Evolutionary conservation across 2,113 vertebrate genomes (phyloP).

Genomic region (Ptyas mucosa): DNA sequence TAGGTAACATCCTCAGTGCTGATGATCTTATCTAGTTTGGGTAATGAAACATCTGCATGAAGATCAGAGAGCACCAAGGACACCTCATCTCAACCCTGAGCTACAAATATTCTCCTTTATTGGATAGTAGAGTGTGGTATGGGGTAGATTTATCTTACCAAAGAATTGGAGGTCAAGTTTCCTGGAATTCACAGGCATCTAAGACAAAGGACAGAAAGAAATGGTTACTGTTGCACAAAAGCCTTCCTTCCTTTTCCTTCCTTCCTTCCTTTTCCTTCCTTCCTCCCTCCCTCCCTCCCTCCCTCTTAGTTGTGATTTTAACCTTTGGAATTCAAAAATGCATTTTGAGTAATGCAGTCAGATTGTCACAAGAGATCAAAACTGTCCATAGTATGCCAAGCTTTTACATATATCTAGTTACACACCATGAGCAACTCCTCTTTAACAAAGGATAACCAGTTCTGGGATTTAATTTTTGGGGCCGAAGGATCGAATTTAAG

Average conservation of each 20-base stretch:
- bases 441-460: neutral
- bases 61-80: neutral
- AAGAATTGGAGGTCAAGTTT: neutral
- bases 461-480: neutral
- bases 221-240: neutral
- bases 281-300: too few species aligned
- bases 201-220: neutral
- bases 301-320: neutral
- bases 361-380: neutral
- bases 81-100: neutral
- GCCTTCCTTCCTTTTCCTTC: neutral
- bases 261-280: neutral
- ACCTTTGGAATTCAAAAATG: neutral
- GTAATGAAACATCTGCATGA: neutral
- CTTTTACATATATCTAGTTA: neutral
- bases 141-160: neutral
- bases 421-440: neutral
- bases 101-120: neutral
- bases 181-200: conserved; percentile 6
- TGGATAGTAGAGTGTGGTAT: too few species aligned
- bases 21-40: neutral
- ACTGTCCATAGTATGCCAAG: neutral
- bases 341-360: neutral
- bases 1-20: neutral
- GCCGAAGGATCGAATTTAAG: neutral